phyloP scores from a whole-genome alignment of 2,888 invertebrate species.

The Stenolophus ochropezus region DNA sequence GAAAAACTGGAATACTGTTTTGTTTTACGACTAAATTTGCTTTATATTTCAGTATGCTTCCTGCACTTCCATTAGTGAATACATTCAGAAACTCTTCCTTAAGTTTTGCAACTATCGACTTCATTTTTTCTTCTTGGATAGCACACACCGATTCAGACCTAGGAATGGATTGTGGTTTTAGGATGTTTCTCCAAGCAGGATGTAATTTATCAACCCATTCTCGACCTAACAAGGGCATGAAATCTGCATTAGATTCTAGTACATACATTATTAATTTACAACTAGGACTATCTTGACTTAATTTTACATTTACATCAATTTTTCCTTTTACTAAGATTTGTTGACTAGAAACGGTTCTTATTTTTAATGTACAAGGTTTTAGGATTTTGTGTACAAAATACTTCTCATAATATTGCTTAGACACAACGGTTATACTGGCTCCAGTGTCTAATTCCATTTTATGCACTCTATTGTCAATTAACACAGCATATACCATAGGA shows the following conservation, averaged over 20 bases:
- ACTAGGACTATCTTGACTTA: background rate
- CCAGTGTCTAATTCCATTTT: constrained; percentile 52
- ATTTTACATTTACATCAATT: constrained; percentile 13
- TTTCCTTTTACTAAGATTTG: background rate
- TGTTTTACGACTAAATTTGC: background rate
- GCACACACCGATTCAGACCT: too few relatives aligned
- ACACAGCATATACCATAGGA: background rate
- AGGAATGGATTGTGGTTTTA: too few relatives aligned
- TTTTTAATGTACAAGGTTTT: background rate
- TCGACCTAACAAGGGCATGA: too few relatives aligned
- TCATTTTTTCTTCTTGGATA: too few relatives aligned
- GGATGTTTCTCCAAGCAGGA: too few relatives aligned
- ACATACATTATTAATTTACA: background rate
- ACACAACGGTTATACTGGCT: constrained; percentile 6
- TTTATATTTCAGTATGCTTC: background rate
- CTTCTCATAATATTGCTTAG: background rate
- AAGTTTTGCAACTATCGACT: background rate
- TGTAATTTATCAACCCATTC: too few relatives aligned
- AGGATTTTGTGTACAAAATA: background rate
- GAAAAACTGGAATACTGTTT: background rate
- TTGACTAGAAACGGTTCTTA: background rate
- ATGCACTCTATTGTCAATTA: background rate
- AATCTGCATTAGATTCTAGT: background rate
- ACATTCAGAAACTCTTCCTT: background rate
- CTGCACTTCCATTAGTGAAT: background rate